These are phyloP conservation scores for Neocrepidodera transversa DNA, from an alignment of 2,888 invertebrate species.

Conservation along the genomic window DNA sequence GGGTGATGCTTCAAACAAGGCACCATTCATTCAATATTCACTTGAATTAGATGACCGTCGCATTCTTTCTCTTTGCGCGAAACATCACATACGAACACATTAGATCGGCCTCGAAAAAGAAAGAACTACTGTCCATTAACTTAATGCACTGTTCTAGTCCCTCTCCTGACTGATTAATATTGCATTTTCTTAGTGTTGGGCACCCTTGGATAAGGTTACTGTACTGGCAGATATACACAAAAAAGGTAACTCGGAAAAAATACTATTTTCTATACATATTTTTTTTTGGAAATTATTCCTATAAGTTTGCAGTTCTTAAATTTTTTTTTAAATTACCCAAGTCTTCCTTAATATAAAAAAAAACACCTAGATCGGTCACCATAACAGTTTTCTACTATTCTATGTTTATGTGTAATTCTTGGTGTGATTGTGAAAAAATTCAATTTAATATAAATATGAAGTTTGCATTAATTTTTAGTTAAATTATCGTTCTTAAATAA, in stretches of 20 bases:
- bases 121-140: conserved; percentile 57
- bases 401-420: no score
- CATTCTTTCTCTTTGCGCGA: conserved; percentile 25
- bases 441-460: no score
- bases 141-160: conserved; percentile 61
- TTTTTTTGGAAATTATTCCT: no score
- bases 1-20: conserved; percentile 25
- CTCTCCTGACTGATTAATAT: conserved; percentile 67
- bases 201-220: conserved; percentile 14
- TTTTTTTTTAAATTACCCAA: no score
- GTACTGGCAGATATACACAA: neutral
- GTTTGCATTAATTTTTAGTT: no score
- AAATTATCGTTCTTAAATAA: no score
- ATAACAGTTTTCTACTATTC: no score
- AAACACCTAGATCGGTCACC: no score
- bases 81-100: conserved; percentile 34
- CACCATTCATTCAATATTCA: conserved; percentile 35
- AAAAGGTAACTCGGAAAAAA: conserved; percentile 1
- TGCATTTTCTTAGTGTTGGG: conserved; percentile 65
- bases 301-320: no score
- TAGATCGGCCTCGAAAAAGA: conserved; percentile 34
- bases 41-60: conserved; percentile 36
- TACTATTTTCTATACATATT: no score
- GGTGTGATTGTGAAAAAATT: no score
- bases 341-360: no score